Evolutionary conservation across 2,797 vertebrate genomes (phyloP).

Genomic region (Sorex maritimensis): DNA sequence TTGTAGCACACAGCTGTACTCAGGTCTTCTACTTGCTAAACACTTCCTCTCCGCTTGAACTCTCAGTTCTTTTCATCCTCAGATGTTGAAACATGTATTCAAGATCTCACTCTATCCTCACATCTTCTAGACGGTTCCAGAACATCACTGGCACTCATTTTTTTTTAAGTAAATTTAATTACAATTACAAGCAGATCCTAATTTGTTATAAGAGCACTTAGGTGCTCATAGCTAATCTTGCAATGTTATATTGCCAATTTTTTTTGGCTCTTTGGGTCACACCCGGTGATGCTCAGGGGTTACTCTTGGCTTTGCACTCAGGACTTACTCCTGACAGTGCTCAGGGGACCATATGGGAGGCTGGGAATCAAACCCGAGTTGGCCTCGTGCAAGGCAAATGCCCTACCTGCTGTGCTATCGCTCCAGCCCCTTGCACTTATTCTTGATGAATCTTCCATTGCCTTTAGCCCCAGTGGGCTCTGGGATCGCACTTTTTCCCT

Average conservation of each 20-base stretch:
- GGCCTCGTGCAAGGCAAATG: too few relatives aligned
- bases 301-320: too few relatives aligned
- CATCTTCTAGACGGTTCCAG: not conserved
- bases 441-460: not conserved
- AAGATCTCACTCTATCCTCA: not conserved
- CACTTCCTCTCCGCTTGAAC: not conserved
- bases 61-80: not conserved
- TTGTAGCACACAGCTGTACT: not conserved
- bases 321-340: too few relatives aligned
- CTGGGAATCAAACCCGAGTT: too few relatives aligned
- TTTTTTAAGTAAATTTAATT: not conserved
- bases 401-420: too few relatives aligned
- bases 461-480: not conserved
- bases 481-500: conserved; percentile 2
- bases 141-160: not conserved
- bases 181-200: too few relatives aligned
- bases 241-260: too few relatives aligned
- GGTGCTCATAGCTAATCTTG: too few relatives aligned
- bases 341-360: too few relatives aligned
- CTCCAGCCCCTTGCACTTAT: not conserved
- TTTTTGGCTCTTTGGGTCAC: too few relatives aligned
- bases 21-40: not conserved
- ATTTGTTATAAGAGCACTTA: too few relatives aligned
- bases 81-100: not conserved
- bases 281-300: too few relatives aligned